These are phyloP conservation scores for Auanema sp. DNA, from an alignment of 2,888 invertebrate species.

Conservation along the genomic window DNA sequence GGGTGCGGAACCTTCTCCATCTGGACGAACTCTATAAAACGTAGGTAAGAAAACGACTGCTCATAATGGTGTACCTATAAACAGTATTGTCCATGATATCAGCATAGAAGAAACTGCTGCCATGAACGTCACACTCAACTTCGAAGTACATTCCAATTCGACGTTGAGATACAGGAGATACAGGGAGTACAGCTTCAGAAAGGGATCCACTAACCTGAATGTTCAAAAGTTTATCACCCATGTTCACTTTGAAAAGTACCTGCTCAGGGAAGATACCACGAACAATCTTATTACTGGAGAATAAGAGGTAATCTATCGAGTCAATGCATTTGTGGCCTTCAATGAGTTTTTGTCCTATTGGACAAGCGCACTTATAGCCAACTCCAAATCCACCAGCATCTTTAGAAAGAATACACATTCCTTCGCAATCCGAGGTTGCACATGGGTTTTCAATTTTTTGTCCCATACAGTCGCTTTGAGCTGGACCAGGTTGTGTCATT, in stretches of 20 bases:
- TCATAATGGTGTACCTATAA: constrained; percentile 44
- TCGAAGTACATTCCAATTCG: constrained; percentile 74
- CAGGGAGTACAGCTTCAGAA: constrained; percentile 90
- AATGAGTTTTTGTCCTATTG: constrained; percentile 75
- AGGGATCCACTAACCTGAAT: constrained; percentile 73
- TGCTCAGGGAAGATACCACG: constrained; percentile 83
- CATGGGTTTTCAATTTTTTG: constrained; percentile 61
- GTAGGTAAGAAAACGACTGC: neutral
- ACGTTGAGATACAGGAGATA: constrained; percentile 81
- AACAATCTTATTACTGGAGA: constrained; percentile 75
- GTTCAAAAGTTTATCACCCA: too few relatives aligned
- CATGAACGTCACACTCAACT: constrained; percentile 68
- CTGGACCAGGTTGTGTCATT: constrained; percentile 59
- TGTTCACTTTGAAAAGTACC: too few relatives aligned
- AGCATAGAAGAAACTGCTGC: constrained; percentile 90
- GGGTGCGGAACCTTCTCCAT: constrained; percentile 61
- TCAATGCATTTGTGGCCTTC: constrained; percentile 60
- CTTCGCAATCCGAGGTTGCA: constrained; percentile 68
- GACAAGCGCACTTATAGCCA: constrained; percentile 78
- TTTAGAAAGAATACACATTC: constrained; percentile 87
- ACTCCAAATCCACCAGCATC: constrained; percentile 70
- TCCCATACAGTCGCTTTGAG: constrained; percentile 53
- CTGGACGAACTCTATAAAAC: constrained; percentile 72
- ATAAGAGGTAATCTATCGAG: constrained; percentile 60
- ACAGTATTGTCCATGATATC: constrained; percentile 77